Conservation (phyloP, 2,797 vertebrate genomes). For the Sebastes oblongus region DNA sequence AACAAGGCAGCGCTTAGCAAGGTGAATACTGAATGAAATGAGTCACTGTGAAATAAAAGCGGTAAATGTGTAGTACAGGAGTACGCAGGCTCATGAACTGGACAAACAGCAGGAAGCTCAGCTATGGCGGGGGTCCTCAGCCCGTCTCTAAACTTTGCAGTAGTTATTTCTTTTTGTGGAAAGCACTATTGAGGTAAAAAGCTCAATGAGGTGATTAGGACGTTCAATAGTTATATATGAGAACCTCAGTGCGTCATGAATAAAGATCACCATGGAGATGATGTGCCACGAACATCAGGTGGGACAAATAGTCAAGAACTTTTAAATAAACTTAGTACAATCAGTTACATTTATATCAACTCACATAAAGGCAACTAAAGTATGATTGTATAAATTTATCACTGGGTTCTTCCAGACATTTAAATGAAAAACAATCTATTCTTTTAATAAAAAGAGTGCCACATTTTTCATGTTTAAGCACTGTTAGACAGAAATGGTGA, state of each 20-base stretch:
- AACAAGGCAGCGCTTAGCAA: constrained; percentile 9
- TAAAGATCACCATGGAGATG: constrained; percentile 7
- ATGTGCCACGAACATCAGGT: not conserved
- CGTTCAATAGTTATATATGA: not conserved
- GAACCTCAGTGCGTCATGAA: not conserved
- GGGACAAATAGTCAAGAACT: not conserved
- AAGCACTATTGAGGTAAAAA: not conserved
- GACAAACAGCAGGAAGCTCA: not conserved
- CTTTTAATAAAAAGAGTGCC: too few relatives aligned
- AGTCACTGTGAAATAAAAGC: constrained; percentile 31
- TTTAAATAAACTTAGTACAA: not conserved
- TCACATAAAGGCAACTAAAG: too few relatives aligned
- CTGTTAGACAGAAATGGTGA: too few relatives aligned
- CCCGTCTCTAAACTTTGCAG: not conserved
- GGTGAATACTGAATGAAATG: constrained; percentile 33
- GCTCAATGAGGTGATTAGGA: not conserved
- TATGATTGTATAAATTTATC: too few relatives aligned
- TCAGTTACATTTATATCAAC: too few relatives aligned
- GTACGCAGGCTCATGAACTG: not conserved
- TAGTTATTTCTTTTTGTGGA: not conserved
- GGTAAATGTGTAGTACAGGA: constrained; percentile 14
- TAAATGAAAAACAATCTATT: too few relatives aligned
- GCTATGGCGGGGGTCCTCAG: too few relatives aligned
- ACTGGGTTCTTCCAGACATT: too few relatives aligned
- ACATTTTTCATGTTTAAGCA: too few relatives aligned